Conservation (phyloP, 2,797 vertebrate genomes). For the Gila robusta region DNA sequence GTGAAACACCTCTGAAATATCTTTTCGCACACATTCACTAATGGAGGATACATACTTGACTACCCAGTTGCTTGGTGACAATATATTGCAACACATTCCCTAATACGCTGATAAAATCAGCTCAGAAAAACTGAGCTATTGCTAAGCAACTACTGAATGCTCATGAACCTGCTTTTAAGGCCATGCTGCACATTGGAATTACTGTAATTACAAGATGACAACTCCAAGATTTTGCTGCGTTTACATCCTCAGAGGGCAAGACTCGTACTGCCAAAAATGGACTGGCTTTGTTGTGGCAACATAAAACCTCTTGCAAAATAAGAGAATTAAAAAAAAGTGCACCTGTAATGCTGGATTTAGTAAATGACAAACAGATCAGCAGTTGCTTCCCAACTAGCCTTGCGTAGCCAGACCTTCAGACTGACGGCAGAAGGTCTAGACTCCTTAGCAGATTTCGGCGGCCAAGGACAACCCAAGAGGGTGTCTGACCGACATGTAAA, state of each 20-base stretch:
- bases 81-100: not conserved
- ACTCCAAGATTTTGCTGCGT: not conserved
- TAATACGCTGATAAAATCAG: not conserved
- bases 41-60: not conserved
- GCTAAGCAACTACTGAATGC: constrained; percentile 31
- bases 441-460: not conserved
- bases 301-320: not conserved
- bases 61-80: constrained; percentile 11
- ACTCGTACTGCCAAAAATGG: not conserved
- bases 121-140: constrained; percentile 16
- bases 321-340: not conserved
- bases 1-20: constrained; percentile 3
- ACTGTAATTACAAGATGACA: not conserved
- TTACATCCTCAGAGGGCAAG: not conserved
- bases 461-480: not conserved
- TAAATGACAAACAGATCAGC: not conserved
- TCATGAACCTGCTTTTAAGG: not conserved
- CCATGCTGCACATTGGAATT: not conserved
- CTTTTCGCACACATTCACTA: not conserved
- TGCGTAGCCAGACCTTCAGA: not conserved
- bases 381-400: not conserved
- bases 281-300: not conserved
- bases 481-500: not conserved
- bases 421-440: not conserved
- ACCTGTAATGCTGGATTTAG: not conserved